These are phyloP conservation scores for Beaufortia kweichowensis DNA, from an alignment of 2,113 vertebrate genomes.

Conservation along the genomic window DNA sequence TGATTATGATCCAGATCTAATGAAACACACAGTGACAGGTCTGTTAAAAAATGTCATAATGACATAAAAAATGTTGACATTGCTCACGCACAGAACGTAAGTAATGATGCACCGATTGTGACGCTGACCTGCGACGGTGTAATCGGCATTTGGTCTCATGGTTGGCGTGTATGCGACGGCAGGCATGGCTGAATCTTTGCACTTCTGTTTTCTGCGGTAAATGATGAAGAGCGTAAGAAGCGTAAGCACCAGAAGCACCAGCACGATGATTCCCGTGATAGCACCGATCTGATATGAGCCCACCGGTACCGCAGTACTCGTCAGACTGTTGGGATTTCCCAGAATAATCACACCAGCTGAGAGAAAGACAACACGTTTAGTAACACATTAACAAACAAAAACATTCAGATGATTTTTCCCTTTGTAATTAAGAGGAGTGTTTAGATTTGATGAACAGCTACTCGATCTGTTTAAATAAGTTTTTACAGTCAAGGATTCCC, in stretches of 20 bases:
- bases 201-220: constrained; percentile 92
- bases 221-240: constrained; percentile 89
- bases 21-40: too few relatives aligned
- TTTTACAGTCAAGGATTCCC: too few relatives aligned
- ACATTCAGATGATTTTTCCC: too few relatives aligned
- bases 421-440: too few relatives aligned
- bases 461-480: too few relatives aligned
- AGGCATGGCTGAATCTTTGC: constrained; percentile 87
- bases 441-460: too few relatives aligned
- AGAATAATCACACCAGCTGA: constrained; percentile 87
- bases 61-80: too few relatives aligned
- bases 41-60: too few relatives aligned
- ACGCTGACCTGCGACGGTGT: constrained; percentile 78
- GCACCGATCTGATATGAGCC: constrained; percentile 94
- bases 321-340: constrained; percentile 89
- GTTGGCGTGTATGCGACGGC: constrained; percentile 91
- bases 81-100: neutral
- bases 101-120: neutral
- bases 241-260: constrained; percentile 88
- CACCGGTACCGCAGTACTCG: constrained; percentile 86
- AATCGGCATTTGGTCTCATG: constrained; percentile 83
- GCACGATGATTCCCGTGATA: constrained; percentile 87
- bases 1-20: too few relatives aligned
- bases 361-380: neutral
- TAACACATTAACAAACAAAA: neutral